Evolutionary conservation across 2,888 invertebrate species (phyloP), one percentile per base, ranked within the genome.

Genomic region (Tanypteryx hageni): DNA sequence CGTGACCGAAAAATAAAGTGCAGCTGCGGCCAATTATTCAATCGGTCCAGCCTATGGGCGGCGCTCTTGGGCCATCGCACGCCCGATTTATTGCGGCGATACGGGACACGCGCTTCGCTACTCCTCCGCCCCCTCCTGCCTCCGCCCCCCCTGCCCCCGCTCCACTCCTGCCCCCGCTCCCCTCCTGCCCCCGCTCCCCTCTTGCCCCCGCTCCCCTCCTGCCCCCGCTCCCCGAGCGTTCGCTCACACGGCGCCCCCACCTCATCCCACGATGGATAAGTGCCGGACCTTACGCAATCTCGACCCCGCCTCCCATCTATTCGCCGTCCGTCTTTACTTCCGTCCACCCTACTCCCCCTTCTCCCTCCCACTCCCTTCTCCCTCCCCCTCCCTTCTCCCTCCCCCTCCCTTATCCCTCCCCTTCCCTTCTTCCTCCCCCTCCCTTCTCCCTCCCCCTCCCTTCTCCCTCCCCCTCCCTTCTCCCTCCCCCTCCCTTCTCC

Each of bases 1-100:
- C 89, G 89, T 89, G 89, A 89, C 89, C 89, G 89, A 89, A 89
- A 89, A 89, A 89, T 89, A 64, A 89, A 89, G 89, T 68, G 31
- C 89, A 61, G 89, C 64, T 64, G 89, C 89, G 89, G 89, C 64
- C 89, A 89, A 89, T 89, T 89, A 89, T 89, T 89, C 89, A 89
- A 89, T 89, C 89, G 86, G 86, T 86, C 86, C 31, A 82, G 31
- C 82, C 13, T 22, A 22, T 27, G 61, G 59, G 61, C 8, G 31
- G 31, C 11, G 27, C 31, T 31, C 16, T 16, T 14, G 82, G 44
- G 44, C 16, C 14, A 56, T 64, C n/a, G 64, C 18, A n/a, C 16
- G 83, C 16, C 61, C 89, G 89, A 89, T 89, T 89, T 89, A 89
- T 89, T 44, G 89, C 44, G 64, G 64, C 83, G 83, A 83, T 83